phyloP scores from a whole-genome alignment of 2,113 vertebrate genomes.

The Oryzias celebensis region DNA sequence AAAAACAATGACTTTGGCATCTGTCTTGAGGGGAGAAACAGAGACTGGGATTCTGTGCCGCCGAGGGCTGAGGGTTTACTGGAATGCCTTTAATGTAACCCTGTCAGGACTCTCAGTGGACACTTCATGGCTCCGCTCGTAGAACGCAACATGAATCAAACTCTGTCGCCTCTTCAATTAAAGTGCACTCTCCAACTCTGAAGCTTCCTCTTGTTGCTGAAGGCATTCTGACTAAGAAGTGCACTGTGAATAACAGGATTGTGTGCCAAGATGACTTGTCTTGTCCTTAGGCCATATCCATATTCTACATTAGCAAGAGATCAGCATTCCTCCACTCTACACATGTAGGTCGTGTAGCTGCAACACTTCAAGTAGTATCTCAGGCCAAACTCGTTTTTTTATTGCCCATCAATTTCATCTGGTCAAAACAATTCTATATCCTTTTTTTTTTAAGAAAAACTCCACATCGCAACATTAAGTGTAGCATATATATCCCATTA shows the following conservation, averaged over 20 bases:
- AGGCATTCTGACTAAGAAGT: constrained; percentile 37
- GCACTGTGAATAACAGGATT: constrained; percentile 37
- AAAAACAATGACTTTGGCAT: constrained; percentile 76
- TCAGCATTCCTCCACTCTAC: constrained; percentile 54
- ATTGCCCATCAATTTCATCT: constrained; percentile 43
- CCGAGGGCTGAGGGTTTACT: constrained; percentile 51
- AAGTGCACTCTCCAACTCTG: constrained; percentile 39
- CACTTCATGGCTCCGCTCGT: constrained; percentile 52
- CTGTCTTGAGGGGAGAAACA: constrained; percentile 65
- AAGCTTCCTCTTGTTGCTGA: constrained; percentile 27
- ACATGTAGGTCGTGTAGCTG: constrained; percentile 69
- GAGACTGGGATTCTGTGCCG: constrained; percentile 49
- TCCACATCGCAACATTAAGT: too few species aligned
- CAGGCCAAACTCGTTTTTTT: constrained; percentile 55
- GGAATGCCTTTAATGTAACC: constrained; percentile 73
- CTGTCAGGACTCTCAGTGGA: constrained; percentile 51
- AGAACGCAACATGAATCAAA: constrained; percentile 52
- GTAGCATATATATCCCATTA: too few species aligned
- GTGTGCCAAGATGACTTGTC: constrained; percentile 54
- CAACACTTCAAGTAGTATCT: constrained; percentile 26
- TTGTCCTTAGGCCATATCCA: constrained; percentile 57
- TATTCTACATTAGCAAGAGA: constrained; percentile 62
- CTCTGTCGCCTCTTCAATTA: constrained; percentile 47
- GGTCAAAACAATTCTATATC: neutral
- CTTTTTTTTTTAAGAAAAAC: too few species aligned